Percentiles rank a stretch among this genome's conserved stretches.
phyloP scores from a whole-genome alignment of 1,140 invertebrate species.

The Anadara kagoshimensis region DNA sequence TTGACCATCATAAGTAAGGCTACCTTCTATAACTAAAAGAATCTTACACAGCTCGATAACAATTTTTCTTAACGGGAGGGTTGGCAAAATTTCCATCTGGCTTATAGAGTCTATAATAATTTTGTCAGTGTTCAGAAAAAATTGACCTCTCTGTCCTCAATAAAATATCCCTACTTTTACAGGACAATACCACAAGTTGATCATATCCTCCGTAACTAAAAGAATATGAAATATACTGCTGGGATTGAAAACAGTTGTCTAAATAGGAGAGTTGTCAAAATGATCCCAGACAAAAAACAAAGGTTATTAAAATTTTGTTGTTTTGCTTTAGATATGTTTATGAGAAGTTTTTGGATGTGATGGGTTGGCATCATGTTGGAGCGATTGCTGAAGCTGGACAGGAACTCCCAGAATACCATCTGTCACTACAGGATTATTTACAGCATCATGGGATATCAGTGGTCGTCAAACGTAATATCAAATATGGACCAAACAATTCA shows the following conservation, averaged over 20 bases:
- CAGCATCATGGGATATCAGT: constrained; percentile 79
- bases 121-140: neutral
- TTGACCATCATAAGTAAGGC: constrained; percentile 82
- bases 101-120: neutral
- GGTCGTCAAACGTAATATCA: constrained; percentile 81
- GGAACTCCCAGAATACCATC: constrained; percentile 87
- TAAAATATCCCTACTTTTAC: constrained; percentile 88
- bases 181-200: constrained; percentile 87
- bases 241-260: too few species aligned
- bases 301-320: neutral
- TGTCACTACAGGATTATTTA: constrained; percentile 79
- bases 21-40: constrained; percentile 8
- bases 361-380: constrained; percentile 83
- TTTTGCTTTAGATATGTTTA: constrained; percentile 79
- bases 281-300: neutral
- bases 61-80: too few species aligned
- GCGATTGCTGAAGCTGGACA: constrained; percentile 86
- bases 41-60: too few species aligned
- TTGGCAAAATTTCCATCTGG: neutral
- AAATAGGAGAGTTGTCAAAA: too few species aligned
- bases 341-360: constrained; percentile 78
- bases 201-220: too few species aligned
- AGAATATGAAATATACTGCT: too few species aligned
- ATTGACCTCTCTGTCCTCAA: too few species aligned
- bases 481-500: constrained; percentile 31